Conservation (phyloP, 2,888 invertebrate species). For the Lypha dubia region DNA sequence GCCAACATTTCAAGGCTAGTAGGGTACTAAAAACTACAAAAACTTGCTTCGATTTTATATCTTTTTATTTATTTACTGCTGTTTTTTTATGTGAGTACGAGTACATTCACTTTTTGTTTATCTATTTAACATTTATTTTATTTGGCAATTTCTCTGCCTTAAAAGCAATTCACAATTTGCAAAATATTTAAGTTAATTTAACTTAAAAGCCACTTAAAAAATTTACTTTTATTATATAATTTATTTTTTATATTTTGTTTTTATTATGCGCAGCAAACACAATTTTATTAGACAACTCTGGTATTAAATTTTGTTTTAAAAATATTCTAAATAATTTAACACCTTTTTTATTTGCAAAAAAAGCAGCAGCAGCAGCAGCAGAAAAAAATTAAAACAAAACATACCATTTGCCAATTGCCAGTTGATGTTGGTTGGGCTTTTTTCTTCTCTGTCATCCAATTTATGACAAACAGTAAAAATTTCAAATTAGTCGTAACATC, state of each 20-base stretch:
- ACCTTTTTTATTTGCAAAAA: constrained; percentile 40
- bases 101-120: constrained; percentile 7
- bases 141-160: constrained; percentile 10
- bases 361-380: background rate
- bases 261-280: background rate
- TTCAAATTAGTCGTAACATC: constrained; percentile 57
- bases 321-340: constrained; percentile 57
- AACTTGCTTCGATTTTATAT: too few relatives aligned
- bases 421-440: background rate
- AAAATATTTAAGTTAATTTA: background rate
- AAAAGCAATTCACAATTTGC: constrained; percentile 9
- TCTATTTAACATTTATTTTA: background rate
- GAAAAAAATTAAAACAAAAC: background rate
- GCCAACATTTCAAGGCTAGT: too few relatives aligned
- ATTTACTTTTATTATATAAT: constrained; percentile 6
- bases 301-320: constrained; percentile 11
- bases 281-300: constrained; percentile 3
- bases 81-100: background rate
- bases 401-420: background rate
- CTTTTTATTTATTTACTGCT: background rate
- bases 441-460: constrained; percentile 6
- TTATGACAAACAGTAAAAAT: constrained; percentile 61
- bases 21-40: too few relatives aligned
- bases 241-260: background rate
- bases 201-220: constrained; percentile 10